A percentile compares a stretch with the other conserved stretches of the same genome.
Conservation (phyloP, 1,140 invertebrate species). For the Drosophila murphyi region DNA sequence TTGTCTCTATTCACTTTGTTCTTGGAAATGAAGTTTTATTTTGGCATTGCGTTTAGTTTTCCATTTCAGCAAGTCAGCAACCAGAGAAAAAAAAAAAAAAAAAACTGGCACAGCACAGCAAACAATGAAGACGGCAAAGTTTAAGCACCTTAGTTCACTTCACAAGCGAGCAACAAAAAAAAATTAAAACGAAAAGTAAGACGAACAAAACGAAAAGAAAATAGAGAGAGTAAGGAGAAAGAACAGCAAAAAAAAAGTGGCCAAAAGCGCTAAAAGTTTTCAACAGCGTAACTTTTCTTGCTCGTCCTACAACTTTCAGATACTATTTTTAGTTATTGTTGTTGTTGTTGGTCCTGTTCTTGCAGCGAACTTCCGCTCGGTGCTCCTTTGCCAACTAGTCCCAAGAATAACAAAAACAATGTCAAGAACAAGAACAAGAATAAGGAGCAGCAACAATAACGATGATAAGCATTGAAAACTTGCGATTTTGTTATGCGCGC, state of each 20-base stretch:
- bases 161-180: constrained; percentile 13
- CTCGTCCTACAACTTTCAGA: constrained; percentile 50
- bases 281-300: constrained; percentile 61
- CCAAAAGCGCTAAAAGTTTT: constrained; percentile 69
- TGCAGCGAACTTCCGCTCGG: constrained; percentile 53
- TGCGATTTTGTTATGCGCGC: constrained; percentile 51
- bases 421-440: constrained; percentile 53
- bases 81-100: constrained; percentile 28
- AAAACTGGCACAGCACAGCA: constrained; percentile 32
- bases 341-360: constrained; percentile 16
- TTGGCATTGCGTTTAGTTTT: constrained; percentile 49
- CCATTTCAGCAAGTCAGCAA: constrained; percentile 31
- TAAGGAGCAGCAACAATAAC: constrained; percentile 31
- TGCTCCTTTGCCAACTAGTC: constrained; percentile 32
- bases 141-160: constrained; percentile 71
- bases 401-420: constrained; percentile 47
- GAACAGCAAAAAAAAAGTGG: constrained; percentile 53
- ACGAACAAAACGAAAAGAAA: constrained; percentile 43
- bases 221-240: constrained; percentile 7
- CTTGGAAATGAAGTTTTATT: constrained; percentile 27
- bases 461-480: constrained; percentile 34
- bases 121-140: constrained; percentile 63
- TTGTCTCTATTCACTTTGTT: constrained; percentile 36
- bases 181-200: neutral
- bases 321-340: constrained; percentile 40